A percentile compares a stretch with the other conserved stretches of the same genome.
phyloP scores from a whole-genome alignment of 2,797 vertebrate genomes.

The Pteropus rufus region DNA sequence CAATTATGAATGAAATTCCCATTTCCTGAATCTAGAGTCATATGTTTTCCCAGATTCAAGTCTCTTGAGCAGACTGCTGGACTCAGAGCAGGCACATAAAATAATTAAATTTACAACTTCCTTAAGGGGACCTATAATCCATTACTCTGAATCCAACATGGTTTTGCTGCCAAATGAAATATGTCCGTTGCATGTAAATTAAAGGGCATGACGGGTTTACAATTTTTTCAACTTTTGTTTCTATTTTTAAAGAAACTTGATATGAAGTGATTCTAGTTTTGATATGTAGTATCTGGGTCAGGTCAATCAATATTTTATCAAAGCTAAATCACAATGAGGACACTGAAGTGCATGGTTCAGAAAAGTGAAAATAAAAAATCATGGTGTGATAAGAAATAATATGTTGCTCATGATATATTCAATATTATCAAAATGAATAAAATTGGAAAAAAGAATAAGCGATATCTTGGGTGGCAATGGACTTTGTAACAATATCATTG shows the following conservation, averaged over 20 bases:
- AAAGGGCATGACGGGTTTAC: background rate
- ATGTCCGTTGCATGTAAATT: background rate
- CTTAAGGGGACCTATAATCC: background rate
- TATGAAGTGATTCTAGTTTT: background rate
- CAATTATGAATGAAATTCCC: background rate
- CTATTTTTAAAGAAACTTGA: background rate
- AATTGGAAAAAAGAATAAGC: background rate
- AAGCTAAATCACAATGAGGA: background rate
- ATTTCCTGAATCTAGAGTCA: background rate
- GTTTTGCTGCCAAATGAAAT: slow-evolving; percentile 6
- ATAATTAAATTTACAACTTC: background rate
- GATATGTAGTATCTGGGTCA: background rate
- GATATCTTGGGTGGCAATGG: background rate
- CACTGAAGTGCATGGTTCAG: background rate
- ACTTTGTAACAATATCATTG: background rate
- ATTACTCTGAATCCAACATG: background rate
- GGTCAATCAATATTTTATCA: slow-evolving; percentile 38
- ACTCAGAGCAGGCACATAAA: background rate
- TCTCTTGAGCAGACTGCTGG: background rate
- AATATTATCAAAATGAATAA: background rate
- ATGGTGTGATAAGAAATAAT: background rate
- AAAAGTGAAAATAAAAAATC: background rate
- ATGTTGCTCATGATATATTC: background rate
- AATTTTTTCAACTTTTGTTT: background rate
- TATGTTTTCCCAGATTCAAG: background rate